Evolutionary conservation across 2,888 invertebrate genomes (phyloP), one percentile per base, ranked within the genome.

Genomic region (Amphipoea oculea): DNA sequence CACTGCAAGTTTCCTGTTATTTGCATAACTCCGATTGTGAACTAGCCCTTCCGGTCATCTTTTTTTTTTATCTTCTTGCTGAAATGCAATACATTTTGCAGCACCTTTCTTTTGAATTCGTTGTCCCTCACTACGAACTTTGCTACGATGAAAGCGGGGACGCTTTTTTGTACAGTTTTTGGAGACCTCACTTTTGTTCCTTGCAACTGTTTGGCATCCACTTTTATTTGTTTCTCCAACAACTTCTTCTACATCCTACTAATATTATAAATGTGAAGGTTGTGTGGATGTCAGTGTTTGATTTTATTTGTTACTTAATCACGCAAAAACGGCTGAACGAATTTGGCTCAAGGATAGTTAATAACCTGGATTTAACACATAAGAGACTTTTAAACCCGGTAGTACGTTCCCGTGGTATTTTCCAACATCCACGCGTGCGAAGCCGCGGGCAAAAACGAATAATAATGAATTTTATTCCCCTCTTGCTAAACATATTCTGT

Each of bases 21-120:
- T 65, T 42, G 17, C 70, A 11, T 57, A 23, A 5, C 45, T 36
- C 23, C 20, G 42, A 69, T 12, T 42, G 40, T 51, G 14, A 14
- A 82, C 40, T 45, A 68, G 40, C 17, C 29, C 2, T 36, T n/a
- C 54, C 29, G 63, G 48, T 65, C 48, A 60, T 51, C 11, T n/a
- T 69, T 77, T 77, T 51, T 7, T n/a, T 69, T 77, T 77, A 83
- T 83, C 66, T 70, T 75, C 14, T 12, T 17, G 45, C 51, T 62
- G 54, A 23, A 20, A n/a, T 36, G 62, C 45, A 57, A 51, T 45
- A 54, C 17, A 67, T 71, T 71, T 45, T 69, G 63, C 29, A 69
- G 36, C 48, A 79, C 51, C 63, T 79, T 42, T 17, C 63, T 63
- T 82, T 65, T 60, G 63, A 69, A 84, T 79, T 79, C n/a, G 4